Evolutionary conservation across 1,140 invertebrate species (phyloP), one percentile per base, ranked within the genome.

Genomic region (Drosophila burlai): DNA sequence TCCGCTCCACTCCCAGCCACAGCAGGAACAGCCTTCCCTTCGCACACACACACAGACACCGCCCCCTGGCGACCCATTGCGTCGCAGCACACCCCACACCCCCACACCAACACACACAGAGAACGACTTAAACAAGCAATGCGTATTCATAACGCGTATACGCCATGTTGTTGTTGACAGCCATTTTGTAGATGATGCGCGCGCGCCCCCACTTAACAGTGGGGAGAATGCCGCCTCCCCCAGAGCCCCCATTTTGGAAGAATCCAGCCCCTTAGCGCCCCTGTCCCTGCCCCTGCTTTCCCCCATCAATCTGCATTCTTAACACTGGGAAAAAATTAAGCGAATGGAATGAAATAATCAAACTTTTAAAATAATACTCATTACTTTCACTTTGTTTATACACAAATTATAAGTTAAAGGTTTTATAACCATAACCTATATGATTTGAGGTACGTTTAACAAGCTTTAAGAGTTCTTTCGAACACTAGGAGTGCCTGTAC

Each of bases 101-200:
- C n/a, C 46, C 38, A 18, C n/a, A 49, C 16, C 26, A 34, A 72
- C 13, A 60, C 21, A 43, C 24, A 71, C 15, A 36, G 16, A 40
- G 36, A 45, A 36, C 42, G 74, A 52, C 69, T 71, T 83, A 87
- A 87, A 87, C 80, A 87, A 87, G 83, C 80, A 87, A 87, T 87
- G 85, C 83, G 80, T 87, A 87, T 87, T 87, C 83, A 87, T 87
- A 87, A 87, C 83, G 83, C 83, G 83, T 87, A 87, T 87, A 87
- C 83, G 83, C 83, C 83, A 87, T 87, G 83, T 87, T 87, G 83
- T 87, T 87, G 83, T 87, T 87, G 83, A 87, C 83, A 87, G 83
- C 83, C 83, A 87, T 87, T 87, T 87, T 87, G 83, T 87, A 87
- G 80, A 87, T 87, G 83, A 77, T 87, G 83, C 80, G 83, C 83